phyloP scores from a whole-genome alignment of 2,888 invertebrate species.

The Aporophyla nigra region DNA sequence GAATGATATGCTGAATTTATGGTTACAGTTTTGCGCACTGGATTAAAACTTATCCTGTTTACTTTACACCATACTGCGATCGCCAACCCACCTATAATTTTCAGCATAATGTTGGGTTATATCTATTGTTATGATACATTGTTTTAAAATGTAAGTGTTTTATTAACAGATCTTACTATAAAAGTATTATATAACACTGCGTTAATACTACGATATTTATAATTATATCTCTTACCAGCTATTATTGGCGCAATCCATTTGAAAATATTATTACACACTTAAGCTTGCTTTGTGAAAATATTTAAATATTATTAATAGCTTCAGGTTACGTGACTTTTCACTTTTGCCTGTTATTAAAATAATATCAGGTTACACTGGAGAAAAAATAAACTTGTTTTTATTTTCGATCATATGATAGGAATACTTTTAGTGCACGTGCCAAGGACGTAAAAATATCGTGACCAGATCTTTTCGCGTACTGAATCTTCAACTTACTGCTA shows the following conservation, averaged over 20 bases:
- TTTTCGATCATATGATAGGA: neutral
- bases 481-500: no score
- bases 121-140: no score
- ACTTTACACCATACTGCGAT: no score
- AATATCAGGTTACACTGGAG: constrained; percentile 18
- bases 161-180: constrained; percentile 18
- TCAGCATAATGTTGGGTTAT: no score
- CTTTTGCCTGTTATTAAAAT: constrained; percentile 28
- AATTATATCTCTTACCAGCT: constrained; percentile 15
- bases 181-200: constrained; percentile 17
- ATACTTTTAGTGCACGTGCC: no score
- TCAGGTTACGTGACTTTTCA: constrained; percentile 7
- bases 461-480: no score
- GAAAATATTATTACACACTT: constrained; percentile 39
- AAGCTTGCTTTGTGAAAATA: neutral
- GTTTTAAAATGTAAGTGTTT: constrained; percentile 17
- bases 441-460: no score
- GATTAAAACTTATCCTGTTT: no score
- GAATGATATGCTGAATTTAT: no score
- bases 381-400: neutral
- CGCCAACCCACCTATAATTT: no score
- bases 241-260: constrained; percentile 10
- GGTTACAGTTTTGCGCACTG: no score
- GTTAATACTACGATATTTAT: constrained; percentile 24
- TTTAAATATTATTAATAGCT: constrained; percentile 8